A percentile compares a stretch with the other conserved stretches of the same genome.
Conservation (phyloP, 1,140 invertebrate genomes). For the Euwallacea similis region DNA sequence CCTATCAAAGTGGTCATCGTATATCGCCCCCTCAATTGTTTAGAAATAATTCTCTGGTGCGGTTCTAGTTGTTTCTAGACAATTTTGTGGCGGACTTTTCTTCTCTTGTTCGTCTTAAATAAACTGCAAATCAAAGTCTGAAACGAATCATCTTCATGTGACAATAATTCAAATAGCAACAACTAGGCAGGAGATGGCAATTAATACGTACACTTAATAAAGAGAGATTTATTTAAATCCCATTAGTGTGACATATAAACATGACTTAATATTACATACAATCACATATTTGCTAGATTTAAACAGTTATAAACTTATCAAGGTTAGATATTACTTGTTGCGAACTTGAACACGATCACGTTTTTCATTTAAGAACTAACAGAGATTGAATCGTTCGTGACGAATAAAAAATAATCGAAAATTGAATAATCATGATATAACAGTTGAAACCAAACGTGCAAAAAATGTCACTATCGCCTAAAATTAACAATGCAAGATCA, state of each 20-base stretch:
- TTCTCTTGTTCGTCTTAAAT: too few species aligned
- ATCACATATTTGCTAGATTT: constrained; percentile 50
- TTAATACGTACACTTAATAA: constrained; percentile 37
- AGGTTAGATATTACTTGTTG: constrained; percentile 42
- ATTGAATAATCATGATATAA: constrained; percentile 6
- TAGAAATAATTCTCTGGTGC: too few species aligned
- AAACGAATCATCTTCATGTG: too few species aligned
- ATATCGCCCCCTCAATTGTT: too few species aligned
- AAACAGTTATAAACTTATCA: constrained; percentile 46
- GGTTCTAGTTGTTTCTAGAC: too few species aligned
- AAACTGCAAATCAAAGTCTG: too few species aligned
- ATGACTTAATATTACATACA: constrained; percentile 50
- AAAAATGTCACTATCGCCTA: constrained; percentile 1
- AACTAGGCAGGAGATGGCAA: too few species aligned
- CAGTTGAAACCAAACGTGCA: constrained; percentile 13
- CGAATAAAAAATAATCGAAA: constrained; percentile 6
- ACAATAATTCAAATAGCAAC: too few species aligned
- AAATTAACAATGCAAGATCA: constrained; percentile 33
- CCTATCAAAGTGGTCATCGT: too few species aligned
- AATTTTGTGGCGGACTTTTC: too few species aligned
- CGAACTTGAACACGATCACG: constrained; percentile 27
- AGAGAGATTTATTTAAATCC: constrained; percentile 49
- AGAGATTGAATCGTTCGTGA: constrained; percentile 13
- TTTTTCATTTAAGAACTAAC: constrained; percentile 19
- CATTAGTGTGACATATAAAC: constrained; percentile 50